Evolutionary conservation across 2,888 invertebrate species (phyloP), one percentile per base, ranked within the genome.

Genomic region (Drosophila yooni): DNA sequence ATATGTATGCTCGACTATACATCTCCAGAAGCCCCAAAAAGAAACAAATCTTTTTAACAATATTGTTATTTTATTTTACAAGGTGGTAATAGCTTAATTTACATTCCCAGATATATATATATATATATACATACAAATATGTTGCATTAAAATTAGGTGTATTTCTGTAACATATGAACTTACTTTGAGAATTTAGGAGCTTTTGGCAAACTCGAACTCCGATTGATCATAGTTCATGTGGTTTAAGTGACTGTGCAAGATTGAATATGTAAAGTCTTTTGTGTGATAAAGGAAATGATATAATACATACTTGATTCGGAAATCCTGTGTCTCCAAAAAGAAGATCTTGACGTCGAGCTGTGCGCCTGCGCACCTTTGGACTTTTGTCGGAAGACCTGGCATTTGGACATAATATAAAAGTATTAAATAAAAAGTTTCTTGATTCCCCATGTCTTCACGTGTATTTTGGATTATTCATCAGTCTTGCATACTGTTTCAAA

Each of bases 281-380:
- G 1, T 18, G 21, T 18, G 3, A 3, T n/a, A 15, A 13, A n/a
- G 11, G 15, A 36, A 15, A 15, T 2, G 0, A n/a, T 21, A 11
- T 18, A n/a, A 13, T n/a, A 70, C 63, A 27, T 65, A 71, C 71
- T 50, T 54, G 40, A 29, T 53, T 72, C 21, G 64, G 46, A 53
- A 48, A 65, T 38, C 43, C 68, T 11, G 62, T 51, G 57, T 79
- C 78, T 40, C 95, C 95, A 88, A 95, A 96, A 46, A 97, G 93
- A 76, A 97, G 93, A 91, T 97, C 96, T 79, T 96, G 95, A 0
- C 96, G 95, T 64, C 95, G 94, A 8, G 96, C 95, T 8, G 96
- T 96, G 75, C 95, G 93, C 84, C 95, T 93, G 53, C 96, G 94
- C 38, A 95, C 94, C 93, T 96, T 96, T 31, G 76, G 66, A 65